Percentiles rank a stretch among this genome's conserved stretches.
phyloP scores from a whole-genome alignment of 2,113 vertebrate genomes.

The Chamaea fasciata region DNA sequence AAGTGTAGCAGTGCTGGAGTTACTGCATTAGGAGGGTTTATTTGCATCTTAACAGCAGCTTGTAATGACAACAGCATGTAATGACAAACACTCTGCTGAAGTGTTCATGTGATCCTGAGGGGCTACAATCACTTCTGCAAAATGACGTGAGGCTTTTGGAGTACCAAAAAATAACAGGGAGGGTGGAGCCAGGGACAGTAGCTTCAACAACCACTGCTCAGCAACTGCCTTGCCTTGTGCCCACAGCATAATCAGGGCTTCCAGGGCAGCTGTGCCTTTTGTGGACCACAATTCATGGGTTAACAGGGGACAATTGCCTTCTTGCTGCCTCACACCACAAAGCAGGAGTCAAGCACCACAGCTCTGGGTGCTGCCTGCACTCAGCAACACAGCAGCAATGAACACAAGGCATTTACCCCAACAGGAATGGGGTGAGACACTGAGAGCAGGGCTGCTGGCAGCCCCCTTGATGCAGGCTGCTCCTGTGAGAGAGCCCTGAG shows the following conservation, averaged over 20 bases:
- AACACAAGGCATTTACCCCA: neutral
- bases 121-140: conserved; percentile 42
- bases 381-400: neutral
- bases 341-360: neutral
- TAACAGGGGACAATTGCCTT: neutral
- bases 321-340: neutral
- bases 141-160: conserved; percentile 9
- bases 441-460: neutral
- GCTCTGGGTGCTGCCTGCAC: neutral
- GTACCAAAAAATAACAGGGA: neutral
- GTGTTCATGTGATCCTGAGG: neutral
- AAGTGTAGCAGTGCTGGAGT: conserved; percentile 11
- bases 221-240: neutral
- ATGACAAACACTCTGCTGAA: conserved; percentile 23
- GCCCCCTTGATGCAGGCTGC: neutral
- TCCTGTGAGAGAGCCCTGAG: neutral
- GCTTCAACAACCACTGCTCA: neutral
- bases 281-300: neutral
- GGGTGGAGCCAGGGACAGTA: neutral
- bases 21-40: conserved; percentile 5
- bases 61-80: too few species aligned
- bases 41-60: conserved; percentile 38
- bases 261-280: neutral
- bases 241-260: neutral
- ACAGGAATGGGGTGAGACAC: neutral